Evolutionary conservation across 2,113 vertebrate species (phyloP).

Genomic region (Vireo altiloquus): DNA sequence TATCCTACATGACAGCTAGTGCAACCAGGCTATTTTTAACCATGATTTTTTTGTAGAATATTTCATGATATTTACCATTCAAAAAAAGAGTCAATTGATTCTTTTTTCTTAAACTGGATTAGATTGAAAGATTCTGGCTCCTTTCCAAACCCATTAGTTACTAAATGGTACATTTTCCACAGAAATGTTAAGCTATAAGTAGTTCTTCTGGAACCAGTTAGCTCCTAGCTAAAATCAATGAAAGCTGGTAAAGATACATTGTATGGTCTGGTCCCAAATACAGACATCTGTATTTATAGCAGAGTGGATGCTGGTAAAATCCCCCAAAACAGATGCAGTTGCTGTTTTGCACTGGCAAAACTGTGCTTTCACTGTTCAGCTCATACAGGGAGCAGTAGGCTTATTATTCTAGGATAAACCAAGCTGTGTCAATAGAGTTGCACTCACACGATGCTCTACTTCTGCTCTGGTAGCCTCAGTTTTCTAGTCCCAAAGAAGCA

Average conservation of each 20-base stretch:
- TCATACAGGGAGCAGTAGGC: not conserved
- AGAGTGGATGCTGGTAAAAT: not conserved
- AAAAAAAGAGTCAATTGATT: slow-evolving; percentile 48
- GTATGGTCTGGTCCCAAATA: slow-evolving; percentile 1
- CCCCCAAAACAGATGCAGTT: not conserved
- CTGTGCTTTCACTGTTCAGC: not conserved
- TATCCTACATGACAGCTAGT: slow-evolving; percentile 34
- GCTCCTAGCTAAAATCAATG: slow-evolving; percentile 61
- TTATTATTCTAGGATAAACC: not conserved
- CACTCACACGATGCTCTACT: not conserved
- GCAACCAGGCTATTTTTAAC: slow-evolving; percentile 45
- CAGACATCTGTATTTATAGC: not conserved
- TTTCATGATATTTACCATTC: slow-evolving; percentile 59
- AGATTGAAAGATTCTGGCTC: slow-evolving; percentile 66
- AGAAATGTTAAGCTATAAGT: slow-evolving; percentile 68
- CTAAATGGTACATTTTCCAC: slow-evolving; percentile 60
- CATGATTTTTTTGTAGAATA: slow-evolving; percentile 32
- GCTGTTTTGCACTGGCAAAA: not conserved
- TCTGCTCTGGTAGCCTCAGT: not conserved
- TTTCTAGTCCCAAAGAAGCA: not conserved
- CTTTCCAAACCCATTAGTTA: slow-evolving; percentile 69
- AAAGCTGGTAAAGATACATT: slow-evolving; percentile 41
- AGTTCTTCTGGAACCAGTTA: slow-evolving; percentile 47
- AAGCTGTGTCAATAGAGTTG: not conserved
- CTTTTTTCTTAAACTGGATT: slow-evolving; percentile 48